Percentiles rank a stretch among this genome's conserved stretches.
phyloP scores from a whole-genome alignment of 2,113 vertebrate genomes.

The Pitta sordida region DNA sequence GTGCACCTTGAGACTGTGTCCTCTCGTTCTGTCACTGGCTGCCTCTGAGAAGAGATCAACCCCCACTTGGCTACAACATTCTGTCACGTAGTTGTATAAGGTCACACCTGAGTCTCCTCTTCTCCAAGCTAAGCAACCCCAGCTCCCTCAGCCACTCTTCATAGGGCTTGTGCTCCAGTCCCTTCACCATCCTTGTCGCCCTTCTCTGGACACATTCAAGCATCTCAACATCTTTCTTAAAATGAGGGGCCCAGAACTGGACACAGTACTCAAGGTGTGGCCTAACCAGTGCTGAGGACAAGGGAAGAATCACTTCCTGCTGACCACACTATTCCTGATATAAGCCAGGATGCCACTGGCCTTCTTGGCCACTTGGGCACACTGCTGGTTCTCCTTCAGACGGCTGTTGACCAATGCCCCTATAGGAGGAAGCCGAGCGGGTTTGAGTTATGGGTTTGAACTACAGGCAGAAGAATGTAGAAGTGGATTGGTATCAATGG shows the following conservation, averaged over 20 bases:
- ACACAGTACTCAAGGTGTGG: neutral
- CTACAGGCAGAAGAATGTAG: too few species aligned
- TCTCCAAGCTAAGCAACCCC: neutral
- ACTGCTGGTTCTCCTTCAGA: neutral
- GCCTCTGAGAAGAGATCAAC: neutral
- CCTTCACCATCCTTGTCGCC: neutral
- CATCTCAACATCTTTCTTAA: neutral
- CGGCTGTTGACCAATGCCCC: neutral
- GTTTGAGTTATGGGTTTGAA: too few species aligned
- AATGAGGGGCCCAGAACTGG: neutral
- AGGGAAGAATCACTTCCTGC: neutral
- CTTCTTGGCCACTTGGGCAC: neutral
- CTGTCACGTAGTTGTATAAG: neutral
- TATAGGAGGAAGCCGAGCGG: too few species aligned
- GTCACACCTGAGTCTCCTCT: neutral
- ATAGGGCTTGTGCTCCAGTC: neutral
- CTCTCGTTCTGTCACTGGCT: neutral
- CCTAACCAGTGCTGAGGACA: neutral
- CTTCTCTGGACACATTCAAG: neutral
- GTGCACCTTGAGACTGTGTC: neutral
- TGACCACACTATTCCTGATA: rapidly evolving
- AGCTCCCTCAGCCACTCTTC: neutral
- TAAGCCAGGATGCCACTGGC: neutral
- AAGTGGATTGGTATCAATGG: too few species aligned
- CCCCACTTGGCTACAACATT: rapidly evolving